Base-by-base conservation (phyloP, 35 echinoderm and acorn worm genomes). In the Heliocidaris erythrogramma region DNA sequence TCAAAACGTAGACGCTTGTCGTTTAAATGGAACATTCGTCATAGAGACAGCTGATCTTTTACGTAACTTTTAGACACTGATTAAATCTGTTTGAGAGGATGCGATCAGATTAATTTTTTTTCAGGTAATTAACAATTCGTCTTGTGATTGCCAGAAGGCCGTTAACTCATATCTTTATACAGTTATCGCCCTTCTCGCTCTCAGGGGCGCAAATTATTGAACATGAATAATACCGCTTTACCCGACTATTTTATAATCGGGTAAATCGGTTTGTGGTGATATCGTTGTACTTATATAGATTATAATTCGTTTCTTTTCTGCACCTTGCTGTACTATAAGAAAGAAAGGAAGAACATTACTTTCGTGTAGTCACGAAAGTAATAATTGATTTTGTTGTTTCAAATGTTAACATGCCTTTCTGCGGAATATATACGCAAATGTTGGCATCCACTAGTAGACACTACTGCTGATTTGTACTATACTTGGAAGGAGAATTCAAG, bases 311-410 rank as follows among this genome's bases (percentile, higher is more conserved):
- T n/a, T 29, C 18, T 78, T 78, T 78, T 78, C 65, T 78, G 27
- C 65, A 78, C 65, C 65, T 78, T 78, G 65, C 65, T 78, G 65
- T 78, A 78, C 18, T 78, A 78, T 78, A 78, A 27, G 65, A 78
- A 17, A 42, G 35, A 42, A 42, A 42, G 35, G n/a, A 78, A 21
- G 27, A 78, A 78, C 18, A 78, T 56, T 10, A 10, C n/a, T 42
- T 3, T 42, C 0, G 35, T 42, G 35, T 3, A 42, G 35, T 42
- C 35, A 42, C 3, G 35, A 42, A 42, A 42, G 35, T 42, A 42
- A 42, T 3, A 0, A 42, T 42, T 42, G 35, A 42, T 42, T 42
- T 42, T 42, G 35, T 42, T 56, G 52, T 56, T 56, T 56, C 52
- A 56, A 14, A 56, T 2, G 0, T 56, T 56, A 56, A 13, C 52